Evolutionary conservation across 2,113 vertebrate species (phyloP), one percentile per base, ranked within the genome.

Genomic region (Gallinago paraguaiae): DNA sequence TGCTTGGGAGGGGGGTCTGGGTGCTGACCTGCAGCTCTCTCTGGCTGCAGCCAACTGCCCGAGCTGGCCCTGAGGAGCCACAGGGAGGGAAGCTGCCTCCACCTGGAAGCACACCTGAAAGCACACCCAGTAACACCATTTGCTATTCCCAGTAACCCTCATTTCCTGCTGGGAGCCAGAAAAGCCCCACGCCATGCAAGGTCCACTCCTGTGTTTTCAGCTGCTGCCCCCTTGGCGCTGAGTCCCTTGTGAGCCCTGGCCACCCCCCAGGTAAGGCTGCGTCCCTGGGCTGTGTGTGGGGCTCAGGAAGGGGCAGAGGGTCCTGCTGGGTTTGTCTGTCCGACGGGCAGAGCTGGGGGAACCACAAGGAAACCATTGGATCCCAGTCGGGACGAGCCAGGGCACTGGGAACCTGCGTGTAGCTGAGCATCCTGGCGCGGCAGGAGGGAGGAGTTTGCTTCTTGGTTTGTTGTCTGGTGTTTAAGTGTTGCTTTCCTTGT

Each of bases 221-320:
- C 59, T 81, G 28, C 68, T 86, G 28, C 33, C 3, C 3, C 13
- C 28, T 17, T 9, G 35, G 43, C 2, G 3, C 27, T 8, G 15
- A 60, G 22, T 3, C 11, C 10, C 3, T 23, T 0, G 13, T 1
- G 41, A 79, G 15, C 9, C 22, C 31, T 4, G 2, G 31, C 9
- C 5, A 4, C 30, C 4, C 2, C 23, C 9, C 37, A 74, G 74
- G 57, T 79, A 72, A 53, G 31, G n/a, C 9, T n/a, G 27, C 1
- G 1, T 8, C 25, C 59, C 31, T 0, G 5, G 41, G 46, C 31
- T 65, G 18, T 1, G 3, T 0, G 0, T 5, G 48, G 60, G 41
- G 31, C 14, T 88, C 1, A 4, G 56, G n/a, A 50, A 22, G 46
- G 69, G 51, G 24, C 17, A 63, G 77, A 28, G 28, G 22, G 4